A percentile compares a stretch with the other conserved stretches of the same genome.
Evolutionary conservation across 2,113 vertebrate species (phyloP).

Genomic region (Archilochus colubris): DNA sequence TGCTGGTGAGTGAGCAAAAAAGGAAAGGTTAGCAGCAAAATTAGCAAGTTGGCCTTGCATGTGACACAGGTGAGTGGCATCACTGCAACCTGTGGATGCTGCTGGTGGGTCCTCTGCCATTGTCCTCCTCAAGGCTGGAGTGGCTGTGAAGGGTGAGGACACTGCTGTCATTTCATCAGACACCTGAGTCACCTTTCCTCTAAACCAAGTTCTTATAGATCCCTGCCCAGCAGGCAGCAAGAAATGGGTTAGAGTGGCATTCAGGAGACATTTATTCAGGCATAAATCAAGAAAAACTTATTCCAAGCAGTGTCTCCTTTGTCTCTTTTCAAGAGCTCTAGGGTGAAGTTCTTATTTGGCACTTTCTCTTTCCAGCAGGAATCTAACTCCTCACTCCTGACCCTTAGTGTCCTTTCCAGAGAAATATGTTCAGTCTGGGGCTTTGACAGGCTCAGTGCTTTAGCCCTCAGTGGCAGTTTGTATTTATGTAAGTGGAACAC

Average conservation of each 20-base stretch:
- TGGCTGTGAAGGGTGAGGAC: no score
- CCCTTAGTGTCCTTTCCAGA: constrained; percentile 16
- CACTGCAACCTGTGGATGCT: rapidly evolving
- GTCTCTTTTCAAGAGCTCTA: not conserved
- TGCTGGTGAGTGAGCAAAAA: not conserved
- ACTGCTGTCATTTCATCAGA: no score
- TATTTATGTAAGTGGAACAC: constrained; percentile 32
- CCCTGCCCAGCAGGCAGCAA: not conserved
- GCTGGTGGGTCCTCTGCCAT: not conserved
- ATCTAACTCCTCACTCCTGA: not conserved
- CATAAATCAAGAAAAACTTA: not conserved
- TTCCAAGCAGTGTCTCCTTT: not conserved
- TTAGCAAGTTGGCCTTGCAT: rapidly evolving
- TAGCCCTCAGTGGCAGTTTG: constrained; percentile 50
- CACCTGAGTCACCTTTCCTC: not conserved
- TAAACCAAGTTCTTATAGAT: not conserved
- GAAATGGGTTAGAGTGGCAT: not conserved
- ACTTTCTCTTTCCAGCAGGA: not conserved
- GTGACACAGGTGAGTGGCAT: not conserved
- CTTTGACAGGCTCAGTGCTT: constrained; percentile 30
- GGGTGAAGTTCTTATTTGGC: not conserved
- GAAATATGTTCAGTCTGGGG: not conserved
- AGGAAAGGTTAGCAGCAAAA: not conserved
- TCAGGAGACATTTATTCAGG: not conserved
- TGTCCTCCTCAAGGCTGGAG: no score